A percentile compares a stretch with the other conserved stretches of the same genome.
These are phyloP conservation scores for Laothoe populi DNA, from an alignment of 2,888 invertebrate genomes.

Conservation along the genomic window DNA sequence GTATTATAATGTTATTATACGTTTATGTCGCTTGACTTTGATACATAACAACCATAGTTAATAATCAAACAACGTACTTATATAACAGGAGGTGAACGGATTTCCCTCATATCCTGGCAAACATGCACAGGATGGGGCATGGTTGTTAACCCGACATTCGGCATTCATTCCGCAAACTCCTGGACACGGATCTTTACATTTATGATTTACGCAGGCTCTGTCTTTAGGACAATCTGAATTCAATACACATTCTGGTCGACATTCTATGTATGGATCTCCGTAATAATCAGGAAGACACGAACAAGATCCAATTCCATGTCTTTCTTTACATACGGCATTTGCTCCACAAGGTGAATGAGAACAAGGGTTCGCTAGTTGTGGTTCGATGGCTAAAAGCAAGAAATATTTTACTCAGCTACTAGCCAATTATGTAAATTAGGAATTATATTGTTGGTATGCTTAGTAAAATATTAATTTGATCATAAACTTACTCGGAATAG, in stretches of 20 bases:
- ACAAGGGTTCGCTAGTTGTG: slow-evolving; percentile 86
- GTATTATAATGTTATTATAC: slow-evolving; percentile 27
- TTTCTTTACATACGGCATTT: slow-evolving; percentile 93
- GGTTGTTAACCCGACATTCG: slow-evolving; percentile 92
- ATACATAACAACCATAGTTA: neutral
- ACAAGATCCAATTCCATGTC: slow-evolving; percentile 92
- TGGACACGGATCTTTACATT: slow-evolving; percentile 93
- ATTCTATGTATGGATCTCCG: slow-evolving; percentile 94
- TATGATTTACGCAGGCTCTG: slow-evolving; percentile 92
- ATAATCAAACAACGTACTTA: slow-evolving; percentile 57
- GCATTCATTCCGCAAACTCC: slow-evolving; percentile 94
- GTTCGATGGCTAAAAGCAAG: slow-evolving; percentile 80
- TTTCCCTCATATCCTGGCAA: slow-evolving; percentile 90
- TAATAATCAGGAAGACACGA: slow-evolving; percentile 92
- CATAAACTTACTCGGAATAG: slow-evolving; percentile 82
- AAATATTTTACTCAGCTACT: slow-evolving; percentile 29
- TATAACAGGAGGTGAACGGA: slow-evolving; percentile 90
- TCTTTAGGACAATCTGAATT: slow-evolving; percentile 92
- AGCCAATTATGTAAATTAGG: slow-evolving; percentile 7
- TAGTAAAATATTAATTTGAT: neutral
- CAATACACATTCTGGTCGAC: slow-evolving; percentile 94
- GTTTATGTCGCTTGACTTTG: neutral
- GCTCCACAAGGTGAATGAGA: slow-evolving; percentile 94
- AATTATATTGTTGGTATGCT: neutral
- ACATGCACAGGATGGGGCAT: slow-evolving; percentile 92